Base-by-base conservation (phyloP, 2,113 vertebrate species). In the Xiphias gladius region DNA sequence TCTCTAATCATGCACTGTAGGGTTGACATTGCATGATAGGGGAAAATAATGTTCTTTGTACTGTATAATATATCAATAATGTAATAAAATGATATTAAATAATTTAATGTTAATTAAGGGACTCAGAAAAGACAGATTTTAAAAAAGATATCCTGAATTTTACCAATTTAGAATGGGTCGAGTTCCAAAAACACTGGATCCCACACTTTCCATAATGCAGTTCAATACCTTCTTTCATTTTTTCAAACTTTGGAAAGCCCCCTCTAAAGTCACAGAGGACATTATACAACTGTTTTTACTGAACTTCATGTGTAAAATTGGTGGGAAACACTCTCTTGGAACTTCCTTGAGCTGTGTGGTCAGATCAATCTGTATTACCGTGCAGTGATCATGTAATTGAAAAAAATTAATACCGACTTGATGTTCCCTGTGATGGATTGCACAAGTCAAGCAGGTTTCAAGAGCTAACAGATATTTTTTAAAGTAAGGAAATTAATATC, bases 391-490 rank as follows among this genome's bases (percentile, higher is more conserved):
- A 68, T 68, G 55, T 52, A 32, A 67, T 54, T 66, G 28, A 73
- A 73, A 73, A 55, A 22, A 65, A 74, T 37, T 3, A 41, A 81
- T 52, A 43, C 43, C 39, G 67, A 55, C 64, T n/a, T 35, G 28
- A 65, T 69, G 19, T 75, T 76, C 61, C n/a, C 17, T 14, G 26
- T 55, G 67, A 81, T 77, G 28, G 28, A 77, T 86, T 68, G 41
- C 5, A 73, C 28, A 73, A 66, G 32, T 70, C 43, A 37, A 59
- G 30, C 58, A 41, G 50, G 78, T 67, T 71, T 59, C 50, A 52
- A 52, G 20, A 52, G 50, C 50, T n/a, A 50, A 50, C 20, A 20
- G 48, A 50, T 52, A 17, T 48, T 48, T 73, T 39, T 7, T 55
- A 39, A 52, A 43, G 5, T 35, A 61, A 37, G 4, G 1, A 58